These are phyloP conservation scores for Falco naumanni DNA, from an alignment of 2,797 vertebrate genomes.

Conservation along the genomic window DNA sequence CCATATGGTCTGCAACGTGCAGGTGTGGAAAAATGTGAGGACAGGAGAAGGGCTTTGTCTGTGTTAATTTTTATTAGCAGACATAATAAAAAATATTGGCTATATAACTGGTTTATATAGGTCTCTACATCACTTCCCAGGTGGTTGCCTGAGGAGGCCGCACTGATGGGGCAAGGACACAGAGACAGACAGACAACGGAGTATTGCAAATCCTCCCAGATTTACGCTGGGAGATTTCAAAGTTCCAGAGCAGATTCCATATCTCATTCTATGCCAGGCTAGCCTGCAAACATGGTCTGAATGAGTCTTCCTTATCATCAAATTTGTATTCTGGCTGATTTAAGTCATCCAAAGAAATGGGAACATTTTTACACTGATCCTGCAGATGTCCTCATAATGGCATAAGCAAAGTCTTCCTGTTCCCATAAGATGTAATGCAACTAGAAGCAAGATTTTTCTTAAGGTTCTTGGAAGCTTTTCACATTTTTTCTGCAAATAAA, in stretches of 20 bases:
- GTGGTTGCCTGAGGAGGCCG: background rate
- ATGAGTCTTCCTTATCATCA: background rate
- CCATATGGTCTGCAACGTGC: background rate
- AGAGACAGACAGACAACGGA: background rate
- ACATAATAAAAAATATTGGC: background rate
- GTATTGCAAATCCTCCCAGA: background rate
- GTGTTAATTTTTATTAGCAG: background rate
- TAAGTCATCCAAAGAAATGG: background rate
- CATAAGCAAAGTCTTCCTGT: background rate
- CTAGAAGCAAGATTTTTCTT: background rate
- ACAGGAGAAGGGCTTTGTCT: background rate
- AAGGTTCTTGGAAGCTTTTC: background rate
- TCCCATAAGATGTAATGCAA: background rate
- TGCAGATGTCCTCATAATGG: background rate
- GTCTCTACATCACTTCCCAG: background rate
- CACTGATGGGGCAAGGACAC: background rate
- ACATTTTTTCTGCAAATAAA: background rate
- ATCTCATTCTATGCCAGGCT: background rate
- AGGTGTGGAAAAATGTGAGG: background rate
- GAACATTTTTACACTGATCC: background rate
- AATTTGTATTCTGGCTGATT: background rate
- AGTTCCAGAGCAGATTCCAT: background rate
- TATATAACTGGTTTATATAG: background rate
- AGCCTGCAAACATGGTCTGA: background rate
- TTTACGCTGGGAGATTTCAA: background rate